Evolutionary conservation across 2,797 vertebrate genomes (phyloP), one percentile per base, ranked within the genome.

Genomic region (Phylloscopus collybita): DNA sequence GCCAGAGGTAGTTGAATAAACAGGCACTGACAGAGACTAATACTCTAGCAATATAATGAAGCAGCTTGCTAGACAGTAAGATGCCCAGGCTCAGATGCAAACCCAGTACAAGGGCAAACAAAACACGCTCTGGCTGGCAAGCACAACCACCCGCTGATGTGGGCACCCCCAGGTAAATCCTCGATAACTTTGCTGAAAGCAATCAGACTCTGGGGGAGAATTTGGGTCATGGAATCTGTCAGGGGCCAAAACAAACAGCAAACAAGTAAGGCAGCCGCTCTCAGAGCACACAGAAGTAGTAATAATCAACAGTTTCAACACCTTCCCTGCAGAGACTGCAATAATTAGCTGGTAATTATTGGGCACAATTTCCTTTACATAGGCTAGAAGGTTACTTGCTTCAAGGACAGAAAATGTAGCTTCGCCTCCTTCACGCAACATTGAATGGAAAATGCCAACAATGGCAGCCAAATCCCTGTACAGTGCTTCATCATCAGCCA

Each of bases 261-360:
- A 82, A 88, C n/a, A 80, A 90, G 49, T 23, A 85, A 92, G 65
- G 80, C 75, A 81, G 80, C n/a, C 0, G 2, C 44, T 40, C 45
- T 80, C 49, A n/a, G 40, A 90, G 40, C 34, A n/a, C 51, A 79
- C 32, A 80, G 60, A 85, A 90, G 69, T 30, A 92, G 67, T 25
- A 79, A 92, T 49, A 79, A 95, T 65, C 65, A 86, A 97, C 78
- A 73, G 32, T 88, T 96, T 82, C 62, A 84, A 93, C 88, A 90
- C 86, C 49, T 86, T 92, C 90, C 73, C 80, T 89, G 47, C 64
- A 86, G 74, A 94, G 85, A 87, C 34, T 72, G 65, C 40, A 85
- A 57, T 90, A 96, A 96, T 93, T 92, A 93, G 51, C 78, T 12
- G 5, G 60, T 85, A 94, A 96, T 92, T 92, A 94, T 34, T 8